Evolutionary conservation across 1,140 invertebrate genomes (phyloP), one percentile per base, ranked within the genome.

Genomic region (Lanistes nyassanus): DNA sequence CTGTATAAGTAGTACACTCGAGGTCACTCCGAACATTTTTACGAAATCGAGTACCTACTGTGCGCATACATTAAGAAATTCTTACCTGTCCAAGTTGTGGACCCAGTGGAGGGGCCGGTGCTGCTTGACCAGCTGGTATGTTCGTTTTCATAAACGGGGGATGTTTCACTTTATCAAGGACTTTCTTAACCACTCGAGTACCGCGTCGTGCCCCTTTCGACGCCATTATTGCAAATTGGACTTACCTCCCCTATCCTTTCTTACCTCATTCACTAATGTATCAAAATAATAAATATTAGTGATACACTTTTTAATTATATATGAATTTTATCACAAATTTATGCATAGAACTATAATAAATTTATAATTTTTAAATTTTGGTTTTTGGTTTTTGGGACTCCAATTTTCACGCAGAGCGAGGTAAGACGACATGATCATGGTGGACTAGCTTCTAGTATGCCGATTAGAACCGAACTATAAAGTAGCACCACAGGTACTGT

Each of bases 31-130:
- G n/a, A n/a, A n/a, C n/a, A n/a, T n/a, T n/a, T n/a, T n/a, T n/a
- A n/a, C n/a, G n/a, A n/a, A n/a, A n/a, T n/a, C n/a, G n/a, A n/a
- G n/a, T n/a, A n/a, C n/a, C n/a, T n/a, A n/a, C n/a, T n/a, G n/a
- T n/a, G n/a, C n/a, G n/a, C n/a, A n/a, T n/a, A n/a, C n/a, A n/a
- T n/a, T n/a, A n/a, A n/a, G n/a, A n/a, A 56, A 31, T 60, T 34
- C 29, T 23, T 90, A 97, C 96, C 93, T 97, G 95, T 75, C 96
- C 96, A 72, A 98, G 91, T 92, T 94, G 94, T 42, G 96, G 94
- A 29, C 96, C 96, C n/a, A 98, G 89, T 60, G 96, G 96, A 31
- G 96, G 96, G 34, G 94, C 94, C 36, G 96, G 92, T 47, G 92
- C 91, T 65, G 96, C 96, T 92, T 95, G 92, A 75, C 95, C 95